phyloP scores from a whole-genome alignment of 2,797 vertebrate genomes.

The Aythya fuligula region DNA sequence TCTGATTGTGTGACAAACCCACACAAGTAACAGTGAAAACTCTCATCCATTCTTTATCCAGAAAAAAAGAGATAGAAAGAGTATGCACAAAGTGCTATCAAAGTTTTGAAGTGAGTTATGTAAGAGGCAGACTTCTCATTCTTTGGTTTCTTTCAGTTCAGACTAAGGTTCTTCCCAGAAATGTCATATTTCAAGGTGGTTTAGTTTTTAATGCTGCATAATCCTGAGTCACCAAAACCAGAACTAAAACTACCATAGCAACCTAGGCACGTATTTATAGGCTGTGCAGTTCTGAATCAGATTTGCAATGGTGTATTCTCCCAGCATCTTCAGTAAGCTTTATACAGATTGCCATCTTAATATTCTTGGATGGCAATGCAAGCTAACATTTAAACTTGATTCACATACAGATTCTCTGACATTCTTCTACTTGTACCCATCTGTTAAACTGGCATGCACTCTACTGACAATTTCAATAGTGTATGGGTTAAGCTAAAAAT shows the following conservation, averaged over 20 bases:
- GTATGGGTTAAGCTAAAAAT: slow-evolving; percentile 37
- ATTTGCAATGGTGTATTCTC: neutral
- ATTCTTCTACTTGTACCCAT: neutral
- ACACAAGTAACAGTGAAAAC: neutral
- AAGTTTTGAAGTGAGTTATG: neutral
- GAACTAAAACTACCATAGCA: slow-evolving; percentile 53
- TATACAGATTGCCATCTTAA: neutral
- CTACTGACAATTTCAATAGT: neutral
- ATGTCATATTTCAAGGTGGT: neutral
- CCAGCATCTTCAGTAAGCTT: neutral
- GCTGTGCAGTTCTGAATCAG: neutral
- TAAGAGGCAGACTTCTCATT: neutral
- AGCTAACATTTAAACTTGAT: slow-evolving; percentile 25
- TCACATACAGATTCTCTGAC: neutral
- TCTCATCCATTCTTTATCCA: neutral
- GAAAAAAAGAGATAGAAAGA: neutral
- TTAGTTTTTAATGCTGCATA: slow-evolving; percentile 36
- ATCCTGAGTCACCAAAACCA: slow-evolving; percentile 55
- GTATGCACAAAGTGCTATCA: neutral
- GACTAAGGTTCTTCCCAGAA: neutral
- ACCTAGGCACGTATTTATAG: slow-evolving; percentile 25
- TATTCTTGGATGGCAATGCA: neutral
- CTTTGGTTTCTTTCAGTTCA: neutral
- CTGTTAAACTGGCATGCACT: slow-evolving; percentile 17
- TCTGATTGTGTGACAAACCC: neutral